These are phyloP conservation scores for Cartodere bifasciata DNA, from an alignment of 2,888 invertebrate genomes.

Conservation along the genomic window DNA sequence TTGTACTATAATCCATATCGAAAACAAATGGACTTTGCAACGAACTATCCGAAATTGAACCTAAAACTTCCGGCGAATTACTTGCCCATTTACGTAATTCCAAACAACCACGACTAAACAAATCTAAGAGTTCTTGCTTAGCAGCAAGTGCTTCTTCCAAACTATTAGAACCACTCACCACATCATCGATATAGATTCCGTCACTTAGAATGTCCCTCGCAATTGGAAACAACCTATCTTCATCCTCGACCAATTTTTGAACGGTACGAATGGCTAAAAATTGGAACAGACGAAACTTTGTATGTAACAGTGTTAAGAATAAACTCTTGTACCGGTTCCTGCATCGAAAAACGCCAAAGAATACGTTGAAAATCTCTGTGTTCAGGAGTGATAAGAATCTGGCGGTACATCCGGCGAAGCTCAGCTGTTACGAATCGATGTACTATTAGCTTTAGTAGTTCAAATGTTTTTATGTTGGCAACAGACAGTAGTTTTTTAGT, in stretches of 20 bases:
- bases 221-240: constrained; percentile 10
- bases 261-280: constrained; percentile 13
- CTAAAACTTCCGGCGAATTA: constrained; percentile 8
- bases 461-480: too few relatives aligned
- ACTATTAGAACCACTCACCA: constrained; percentile 7
- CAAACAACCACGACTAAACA: constrained; percentile 6
- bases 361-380: constrained; percentile 14
- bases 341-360: constrained; percentile 12
- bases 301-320: too few relatives aligned
- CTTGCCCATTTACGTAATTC: constrained; percentile 11
- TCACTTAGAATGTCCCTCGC: constrained; percentile 10
- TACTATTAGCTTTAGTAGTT: too few relatives aligned
- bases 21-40: too few relatives aligned
- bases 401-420: constrained; percentile 12
- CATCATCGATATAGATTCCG: constrained; percentile 19
- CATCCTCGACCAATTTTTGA: constrained; percentile 13
- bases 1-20: constrained; percentile 3
- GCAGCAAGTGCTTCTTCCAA: constrained; percentile 5
- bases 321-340: constrained; percentile 12
- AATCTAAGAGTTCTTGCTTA: constrained; percentile 4
- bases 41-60: too few relatives aligned
- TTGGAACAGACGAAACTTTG: constrained; percentile 13
- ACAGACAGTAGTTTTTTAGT: too few relatives aligned
- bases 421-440: constrained; percentile 10
- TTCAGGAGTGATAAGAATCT: constrained; percentile 10